phyloP scores from a whole-genome alignment of 2,888 invertebrate species.

The Andrena bicolor region DNA sequence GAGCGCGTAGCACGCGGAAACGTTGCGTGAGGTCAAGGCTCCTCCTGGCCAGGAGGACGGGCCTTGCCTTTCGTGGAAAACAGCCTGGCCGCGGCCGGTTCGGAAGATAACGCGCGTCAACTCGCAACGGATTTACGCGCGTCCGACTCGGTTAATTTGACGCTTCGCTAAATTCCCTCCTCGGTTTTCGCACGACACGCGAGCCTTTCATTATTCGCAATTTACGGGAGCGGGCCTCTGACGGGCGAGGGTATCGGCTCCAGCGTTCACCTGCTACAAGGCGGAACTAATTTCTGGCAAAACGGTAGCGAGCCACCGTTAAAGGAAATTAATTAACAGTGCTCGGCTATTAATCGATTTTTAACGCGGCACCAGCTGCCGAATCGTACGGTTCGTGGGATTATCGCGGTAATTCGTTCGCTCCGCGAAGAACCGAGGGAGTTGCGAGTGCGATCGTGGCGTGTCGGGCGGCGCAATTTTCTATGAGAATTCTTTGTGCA shows the following conservation, averaged over 20 bases:
- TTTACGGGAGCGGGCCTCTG: slow-evolving; percentile 1
- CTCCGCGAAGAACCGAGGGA: too few species aligned
- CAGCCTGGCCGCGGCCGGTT: slow-evolving; percentile 50
- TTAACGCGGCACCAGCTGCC: neutral
- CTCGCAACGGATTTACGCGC: neutral
- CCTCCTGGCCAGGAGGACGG: slow-evolving; percentile 38
- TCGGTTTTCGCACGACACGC: slow-evolving; percentile 37
- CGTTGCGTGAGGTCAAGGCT: slow-evolving; percentile 72
- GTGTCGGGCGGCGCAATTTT: neutral
- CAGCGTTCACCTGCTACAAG: neutral
- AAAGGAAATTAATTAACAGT: slow-evolving; percentile 24
- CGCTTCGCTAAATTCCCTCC: slow-evolving; percentile 8
- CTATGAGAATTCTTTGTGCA: neutral
- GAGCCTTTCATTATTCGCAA: slow-evolving; percentile 35
- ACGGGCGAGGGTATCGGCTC: too few species aligned
- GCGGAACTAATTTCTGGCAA: slow-evolving; percentile 23
- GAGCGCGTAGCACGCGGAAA: slow-evolving; percentile 72
- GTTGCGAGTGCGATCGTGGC: neutral
- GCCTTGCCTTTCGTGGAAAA: slow-evolving; percentile 63
- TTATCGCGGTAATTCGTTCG: too few species aligned
- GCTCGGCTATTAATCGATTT: slow-evolving; percentile 1
- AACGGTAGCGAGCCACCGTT: neutral
- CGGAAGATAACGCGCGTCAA: slow-evolving; percentile 20
- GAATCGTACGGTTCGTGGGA: neutral
- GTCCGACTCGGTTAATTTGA: slow-evolving; percentile 23